Percentiles rank a stretch among this genome's conserved stretches.
phyloP scores from a whole-genome alignment of 2,797 vertebrate genomes.

The Eutrigla gurnardus region DNA sequence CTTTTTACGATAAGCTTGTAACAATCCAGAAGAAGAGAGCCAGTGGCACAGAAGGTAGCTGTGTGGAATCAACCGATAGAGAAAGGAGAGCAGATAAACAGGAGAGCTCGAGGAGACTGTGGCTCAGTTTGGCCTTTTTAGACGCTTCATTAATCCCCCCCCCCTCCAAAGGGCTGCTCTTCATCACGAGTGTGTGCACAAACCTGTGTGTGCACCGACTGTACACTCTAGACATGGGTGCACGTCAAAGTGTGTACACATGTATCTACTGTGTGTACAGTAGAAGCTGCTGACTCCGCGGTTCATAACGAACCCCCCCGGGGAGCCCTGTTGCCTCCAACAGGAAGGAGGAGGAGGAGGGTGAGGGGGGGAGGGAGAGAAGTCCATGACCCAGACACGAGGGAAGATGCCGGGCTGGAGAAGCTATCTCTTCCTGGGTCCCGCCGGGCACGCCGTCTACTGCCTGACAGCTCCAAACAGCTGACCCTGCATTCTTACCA shows the following conservation, averaged over 20 bases:
- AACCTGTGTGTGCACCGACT: conserved; percentile 11
- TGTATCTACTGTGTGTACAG: conserved; percentile 11
- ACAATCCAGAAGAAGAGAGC: background rate
- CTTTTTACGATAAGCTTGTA: background rate
- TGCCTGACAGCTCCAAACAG: conserved; percentile 44
- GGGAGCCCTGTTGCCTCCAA: conserved; percentile 44
- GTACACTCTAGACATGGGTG: background rate
- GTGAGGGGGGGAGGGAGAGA: conserved; percentile 22
- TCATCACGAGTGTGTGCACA: conserved; percentile 13
- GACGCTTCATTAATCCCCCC: conserved; percentile 66
- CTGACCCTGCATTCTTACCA: conserved; percentile 27
- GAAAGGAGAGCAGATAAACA: background rate
- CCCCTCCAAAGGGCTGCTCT: conserved; percentile 42
- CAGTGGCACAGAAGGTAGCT: background rate
- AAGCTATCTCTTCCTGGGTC: conserved; percentile 24
- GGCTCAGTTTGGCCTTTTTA: conserved; percentile 55
- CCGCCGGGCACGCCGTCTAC: conserved; percentile 21
- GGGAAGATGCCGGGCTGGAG: conserved; percentile 36
- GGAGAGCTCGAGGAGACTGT: conserved; percentile 26
- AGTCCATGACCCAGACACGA: conserved; percentile 53
- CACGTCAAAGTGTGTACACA: conserved; percentile 1
- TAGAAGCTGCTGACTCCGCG: conserved; percentile 49
- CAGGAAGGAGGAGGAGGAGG: conserved; percentile 25
- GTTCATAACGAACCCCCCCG: conserved; percentile 59
- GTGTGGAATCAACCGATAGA: background rate